Base-by-base conservation (phyloP, 2,888 invertebrate genomes). In the Pseudanteris insignis region DNA sequence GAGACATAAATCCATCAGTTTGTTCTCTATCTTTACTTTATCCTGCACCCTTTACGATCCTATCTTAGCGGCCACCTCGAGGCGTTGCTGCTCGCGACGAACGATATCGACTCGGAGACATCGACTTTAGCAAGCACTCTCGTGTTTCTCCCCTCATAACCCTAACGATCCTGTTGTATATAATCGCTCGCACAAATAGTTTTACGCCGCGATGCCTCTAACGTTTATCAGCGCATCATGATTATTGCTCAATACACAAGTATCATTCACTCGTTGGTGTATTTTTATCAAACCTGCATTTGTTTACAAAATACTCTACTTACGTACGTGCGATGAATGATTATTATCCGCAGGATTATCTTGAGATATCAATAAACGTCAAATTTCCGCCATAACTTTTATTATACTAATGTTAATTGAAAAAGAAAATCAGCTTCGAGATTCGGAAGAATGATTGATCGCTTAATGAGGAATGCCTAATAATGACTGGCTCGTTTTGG, bases 381-480 rank as follows among this genome's bases (percentile, higher is more conserved):
- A 38, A 47, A 61, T 61, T 26, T 37, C 50, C 38, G 50, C n/a
- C n/a, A n/a, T n/a, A n/a, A n/a, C n/a, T n/a, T n/a, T 59, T 43
- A 33, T 48, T 60, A 40, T 70, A 65, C 65, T 66, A 70, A 73
- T 76, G 77, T 78, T 77, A 76, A 78, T 76, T 75, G 75, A 71
- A 69, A 72, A 68, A 70, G 73, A 74, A 77, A 78, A 78, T 78
- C 77, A 76, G 74, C 69, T 67, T 59, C 68, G 61, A 68, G 69
- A 73, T 71, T 73, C 67, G 66, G 60, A 64, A 50, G 70, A 72
- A 77, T 78, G 77, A 79, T 77, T 76, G 75, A 78, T 78, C 74
- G 75, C 72, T 68, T 77, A 77, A 78, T 78, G 76, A 78, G 74
- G 75, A 77, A 74, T 78, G 72, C 71, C 72, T 75, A 77, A 77